Conservation (phyloP, 2,888 invertebrate species). For the Harpagoxenus sublaevis region DNA sequence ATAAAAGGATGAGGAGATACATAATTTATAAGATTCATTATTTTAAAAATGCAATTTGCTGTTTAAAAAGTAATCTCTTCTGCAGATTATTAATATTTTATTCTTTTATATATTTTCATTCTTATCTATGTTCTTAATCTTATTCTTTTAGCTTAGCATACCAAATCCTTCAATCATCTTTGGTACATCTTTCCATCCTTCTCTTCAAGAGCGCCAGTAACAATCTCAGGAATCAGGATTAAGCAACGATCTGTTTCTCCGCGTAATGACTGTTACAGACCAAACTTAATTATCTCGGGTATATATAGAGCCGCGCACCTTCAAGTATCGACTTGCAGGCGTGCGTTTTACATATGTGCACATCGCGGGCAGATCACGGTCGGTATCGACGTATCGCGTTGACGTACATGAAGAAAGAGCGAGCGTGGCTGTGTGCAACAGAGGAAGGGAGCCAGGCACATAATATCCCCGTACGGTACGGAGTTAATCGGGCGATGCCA, state of each 20-base stretch:
- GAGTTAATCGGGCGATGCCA: conserved; percentile 84
- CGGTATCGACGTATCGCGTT: conserved; percentile 39
- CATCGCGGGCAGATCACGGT: conserved; percentile 1
- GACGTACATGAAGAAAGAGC: conserved; percentile 29
- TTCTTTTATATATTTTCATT: not conserved
- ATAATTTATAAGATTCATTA: not conserved
- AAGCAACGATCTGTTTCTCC: not conserved
- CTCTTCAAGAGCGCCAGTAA: not conserved
- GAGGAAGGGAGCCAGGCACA: conserved; percentile 69
- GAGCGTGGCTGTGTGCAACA: not conserved
- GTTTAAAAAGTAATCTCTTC: not conserved
- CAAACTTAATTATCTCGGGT: conserved; percentile 12
- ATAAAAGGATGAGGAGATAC: not conserved
- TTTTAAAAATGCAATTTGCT: not conserved
- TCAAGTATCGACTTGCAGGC: conserved; percentile 34
- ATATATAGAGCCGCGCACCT: not conserved
- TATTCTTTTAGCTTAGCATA: not conserved
- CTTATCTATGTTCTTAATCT: not conserved
- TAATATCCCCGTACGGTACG: conserved; percentile 79
- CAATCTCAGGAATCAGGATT: not conserved
- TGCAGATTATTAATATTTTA: not conserved
- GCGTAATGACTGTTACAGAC: not conserved
- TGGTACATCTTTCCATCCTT: not conserved
- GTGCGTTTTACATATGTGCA: conserved; percentile 20
- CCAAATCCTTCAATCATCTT: not conserved